A percentile compares a stretch with the other conserved stretches of the same genome.
These are phyloP conservation scores for Oedothorax gibbosus DNA, from an alignment of 1,140 invertebrate genomes.

Conservation along the genomic window DNA sequence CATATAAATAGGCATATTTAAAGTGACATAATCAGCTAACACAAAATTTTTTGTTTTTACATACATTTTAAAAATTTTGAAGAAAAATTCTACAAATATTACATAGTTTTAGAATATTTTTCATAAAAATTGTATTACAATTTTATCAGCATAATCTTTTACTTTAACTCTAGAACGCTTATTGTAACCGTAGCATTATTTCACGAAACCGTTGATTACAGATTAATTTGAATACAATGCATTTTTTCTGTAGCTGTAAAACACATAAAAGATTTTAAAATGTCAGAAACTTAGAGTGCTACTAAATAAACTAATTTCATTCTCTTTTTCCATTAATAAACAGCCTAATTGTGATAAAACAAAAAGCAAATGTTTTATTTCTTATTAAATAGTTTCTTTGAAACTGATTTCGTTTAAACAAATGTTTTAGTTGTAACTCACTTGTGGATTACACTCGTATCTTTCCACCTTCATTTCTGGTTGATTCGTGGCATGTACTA, in stretches of 20 bases:
- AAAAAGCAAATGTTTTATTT: background rate
- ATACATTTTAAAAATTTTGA: too few species aligned
- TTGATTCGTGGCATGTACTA: constrained; percentile 36
- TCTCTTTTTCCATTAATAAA: background rate
- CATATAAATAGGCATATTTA: background rate
- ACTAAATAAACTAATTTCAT: background rate
- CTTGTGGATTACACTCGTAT: constrained; percentile 47
- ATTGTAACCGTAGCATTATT: too few species aligned
- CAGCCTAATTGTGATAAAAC: background rate
- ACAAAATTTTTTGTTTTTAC: background rate
- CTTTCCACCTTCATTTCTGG: background rate
- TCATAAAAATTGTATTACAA: too few species aligned
- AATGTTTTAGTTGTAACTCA: background rate
- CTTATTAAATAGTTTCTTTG: background rate
- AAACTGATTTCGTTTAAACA: background rate
- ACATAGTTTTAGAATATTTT: too few species aligned
- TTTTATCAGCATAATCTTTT: too few species aligned
- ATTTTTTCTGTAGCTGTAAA: too few species aligned
- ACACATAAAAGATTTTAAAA: background rate
- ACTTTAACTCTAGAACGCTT: too few species aligned
- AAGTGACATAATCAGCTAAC: background rate
- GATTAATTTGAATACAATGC: too few species aligned
- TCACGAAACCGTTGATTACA: too few species aligned
- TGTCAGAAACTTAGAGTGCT: background rate
- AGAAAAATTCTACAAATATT: too few species aligned